Evolutionary conservation across 1,140 invertebrate species (phyloP).

Genomic region (Drosophila aff.): DNA sequence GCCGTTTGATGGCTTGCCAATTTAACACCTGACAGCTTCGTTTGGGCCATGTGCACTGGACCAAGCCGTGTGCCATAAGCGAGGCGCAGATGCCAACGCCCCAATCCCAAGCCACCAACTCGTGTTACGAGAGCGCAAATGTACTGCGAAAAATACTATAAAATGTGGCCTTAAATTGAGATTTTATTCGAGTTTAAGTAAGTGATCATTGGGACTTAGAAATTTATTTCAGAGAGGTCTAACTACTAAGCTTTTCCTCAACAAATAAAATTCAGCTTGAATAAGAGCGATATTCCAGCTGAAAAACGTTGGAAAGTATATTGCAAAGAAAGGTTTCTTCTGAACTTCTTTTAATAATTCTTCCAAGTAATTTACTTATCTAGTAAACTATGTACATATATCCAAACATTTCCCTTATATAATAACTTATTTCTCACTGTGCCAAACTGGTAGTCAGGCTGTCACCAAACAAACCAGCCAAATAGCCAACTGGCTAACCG

Average conservation of each 20-base stretch:
- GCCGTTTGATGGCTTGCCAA: conserved; percentile 71
- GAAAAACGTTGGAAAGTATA: neutral
- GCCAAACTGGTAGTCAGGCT: conserved; percentile 32
- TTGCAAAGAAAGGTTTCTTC: neutral
- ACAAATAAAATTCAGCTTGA: neutral
- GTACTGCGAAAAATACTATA: neutral
- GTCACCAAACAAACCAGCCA: conserved; percentile 25
- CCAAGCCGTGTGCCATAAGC: conserved; percentile 53
- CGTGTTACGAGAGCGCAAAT: conserved; percentile 52
- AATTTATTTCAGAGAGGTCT: neutral
- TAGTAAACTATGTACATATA: no score
- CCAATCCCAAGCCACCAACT: conserved; percentile 24
- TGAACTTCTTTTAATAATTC: neutral
- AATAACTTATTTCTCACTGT: conserved; percentile 1
- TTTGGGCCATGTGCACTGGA: conserved; percentile 57
- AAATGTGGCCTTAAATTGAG: neutral
- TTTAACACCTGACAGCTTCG: conserved; percentile 76
- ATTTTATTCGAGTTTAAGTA: neutral
- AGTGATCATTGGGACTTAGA: neutral
- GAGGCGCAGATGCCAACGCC: conserved; percentile 63
- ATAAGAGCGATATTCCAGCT: neutral
- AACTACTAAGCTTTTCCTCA: no score
- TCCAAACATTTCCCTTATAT: neutral
- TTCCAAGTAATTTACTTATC: neutral
- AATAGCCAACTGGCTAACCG: conserved; percentile 33